Conservation (phyloP, 2,797 vertebrate species). For the Allobates femoralis region DNA sequence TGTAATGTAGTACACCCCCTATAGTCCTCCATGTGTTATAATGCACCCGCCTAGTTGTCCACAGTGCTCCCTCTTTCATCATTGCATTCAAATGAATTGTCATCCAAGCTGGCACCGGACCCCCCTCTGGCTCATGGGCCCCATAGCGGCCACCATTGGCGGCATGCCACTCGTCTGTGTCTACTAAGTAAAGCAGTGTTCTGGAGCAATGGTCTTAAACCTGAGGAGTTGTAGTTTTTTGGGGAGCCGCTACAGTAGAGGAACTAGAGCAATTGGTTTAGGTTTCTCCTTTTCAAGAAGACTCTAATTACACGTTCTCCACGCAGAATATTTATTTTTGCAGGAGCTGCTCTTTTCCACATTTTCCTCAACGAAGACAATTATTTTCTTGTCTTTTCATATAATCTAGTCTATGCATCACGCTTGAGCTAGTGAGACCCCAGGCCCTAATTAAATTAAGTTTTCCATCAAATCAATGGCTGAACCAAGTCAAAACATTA, state of each 20-base stretch:
- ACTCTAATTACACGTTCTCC: neutral
- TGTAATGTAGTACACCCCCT: no score
- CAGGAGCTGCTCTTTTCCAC: neutral
- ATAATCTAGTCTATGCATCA: slow-evolving; percentile 55
- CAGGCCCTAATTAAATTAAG: slow-evolving; percentile 53
- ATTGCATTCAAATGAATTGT: no score
- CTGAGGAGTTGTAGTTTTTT: neutral
- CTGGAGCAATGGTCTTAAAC: neutral
- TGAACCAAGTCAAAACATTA: slow-evolving; percentile 59
- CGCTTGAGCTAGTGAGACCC: slow-evolving; percentile 40
- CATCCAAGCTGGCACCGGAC: no score
- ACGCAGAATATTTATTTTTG: neutral
- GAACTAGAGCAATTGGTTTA: neutral
- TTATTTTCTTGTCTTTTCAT: slow-evolving; percentile 32
- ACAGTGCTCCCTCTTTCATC: no score
- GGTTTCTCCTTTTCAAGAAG: neutral
- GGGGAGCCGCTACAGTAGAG: neutral
- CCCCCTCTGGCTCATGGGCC: no score
- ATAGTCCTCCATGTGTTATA: no score
- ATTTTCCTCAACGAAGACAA: slow-evolving; percentile 19
- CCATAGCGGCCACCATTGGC: no score
- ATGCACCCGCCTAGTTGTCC: no score
- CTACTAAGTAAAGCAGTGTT: no score
- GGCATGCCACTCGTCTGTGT: no score
- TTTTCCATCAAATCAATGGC: slow-evolving; percentile 59